Percentiles rank a stretch among this genome's conserved stretches.
phyloP scores from a whole-genome alignment of 2,888 invertebrate genomes.

The Elegia similella region DNA sequence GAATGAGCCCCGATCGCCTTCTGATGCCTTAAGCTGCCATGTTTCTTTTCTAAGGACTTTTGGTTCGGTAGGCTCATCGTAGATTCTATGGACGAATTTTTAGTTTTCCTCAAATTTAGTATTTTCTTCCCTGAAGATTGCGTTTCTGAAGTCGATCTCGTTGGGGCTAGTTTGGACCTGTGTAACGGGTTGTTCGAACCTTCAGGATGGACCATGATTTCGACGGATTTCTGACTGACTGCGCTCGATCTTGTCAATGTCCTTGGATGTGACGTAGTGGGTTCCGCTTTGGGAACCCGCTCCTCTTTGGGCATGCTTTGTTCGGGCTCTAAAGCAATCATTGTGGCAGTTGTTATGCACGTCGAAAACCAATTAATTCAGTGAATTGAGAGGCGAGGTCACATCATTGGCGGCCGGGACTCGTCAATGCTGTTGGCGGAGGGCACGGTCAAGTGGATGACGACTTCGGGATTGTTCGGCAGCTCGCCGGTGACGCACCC shows the following conservation, averaged over 20 bases:
- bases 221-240: slow-evolving; percentile 83
- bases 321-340: slow-evolving; percentile 74
- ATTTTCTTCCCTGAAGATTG: slow-evolving; percentile 70
- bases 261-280: slow-evolving; percentile 65
- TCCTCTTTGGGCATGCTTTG: slow-evolving; percentile 64
- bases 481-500: slow-evolving; percentile 48
- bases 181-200: slow-evolving; percentile 70
- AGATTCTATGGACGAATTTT: slow-evolving; percentile 77
- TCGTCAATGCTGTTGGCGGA: slow-evolving; percentile 65
- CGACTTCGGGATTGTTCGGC: slow-evolving; percentile 59
- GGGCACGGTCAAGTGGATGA: slow-evolving; percentile 71
- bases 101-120: slow-evolving; percentile 71
- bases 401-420: slow-evolving; percentile 74
- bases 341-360: slow-evolving; percentile 40
- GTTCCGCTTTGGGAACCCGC: slow-evolving; percentile 57
- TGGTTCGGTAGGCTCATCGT: slow-evolving; percentile 79
- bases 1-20: slow-evolving; percentile 83
- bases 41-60: slow-evolving; percentile 77
- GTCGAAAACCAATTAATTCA: slow-evolving; percentile 32
- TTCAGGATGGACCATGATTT: slow-evolving; percentile 78
- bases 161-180: slow-evolving; percentile 72
- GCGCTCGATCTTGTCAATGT: slow-evolving; percentile 83
- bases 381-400: slow-evolving; percentile 38
- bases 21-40: slow-evolving; percentile 82
- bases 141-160: slow-evolving; percentile 72